Evolutionary conservation across 1,140 invertebrate genomes (phyloP).

Genomic region (Adelges cooleyi): DNA sequence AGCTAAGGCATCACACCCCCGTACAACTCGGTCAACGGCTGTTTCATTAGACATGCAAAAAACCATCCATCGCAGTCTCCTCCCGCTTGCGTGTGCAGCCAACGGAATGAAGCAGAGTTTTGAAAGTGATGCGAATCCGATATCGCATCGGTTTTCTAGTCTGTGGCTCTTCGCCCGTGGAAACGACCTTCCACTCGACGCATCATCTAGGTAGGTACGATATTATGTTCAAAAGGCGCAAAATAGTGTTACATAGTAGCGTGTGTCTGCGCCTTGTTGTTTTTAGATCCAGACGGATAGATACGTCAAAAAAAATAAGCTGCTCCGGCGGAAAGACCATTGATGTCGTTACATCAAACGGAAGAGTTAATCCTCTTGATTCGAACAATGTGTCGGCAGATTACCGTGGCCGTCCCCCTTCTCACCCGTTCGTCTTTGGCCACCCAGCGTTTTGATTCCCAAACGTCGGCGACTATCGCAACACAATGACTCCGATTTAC

Average conservation of each 20-base stretch:
- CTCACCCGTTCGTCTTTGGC: background rate
- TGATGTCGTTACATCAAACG: background rate
- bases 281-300: slow-evolving; percentile 23
- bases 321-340: background rate
- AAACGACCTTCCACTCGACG: slow-evolving; percentile 17
- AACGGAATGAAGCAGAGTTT: too few species aligned
- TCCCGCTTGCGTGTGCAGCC: background rate
- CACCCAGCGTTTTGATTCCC: slow-evolving; percentile 10
- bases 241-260: background rate
- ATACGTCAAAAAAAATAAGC: background rate
- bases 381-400: slow-evolving; percentile 10
- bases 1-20: background rate
- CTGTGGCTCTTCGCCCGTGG: slow-evolving; percentile 13
- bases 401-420: background rate
- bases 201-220: background rate
- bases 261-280: slow-evolving; percentile 2
- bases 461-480: background rate
- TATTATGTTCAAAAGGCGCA: background rate
- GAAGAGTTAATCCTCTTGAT: slow-evolving; percentile 26
- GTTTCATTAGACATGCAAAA: slow-evolving; percentile 20
- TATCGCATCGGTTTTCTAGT: background rate
- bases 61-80: background rate
- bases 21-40: background rate
- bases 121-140: too few species aligned
- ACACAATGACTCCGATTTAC: slow-evolving; percentile 23